Conservation (phyloP, 2,113 vertebrate species). For the Hippocampus zosterae region DNA sequence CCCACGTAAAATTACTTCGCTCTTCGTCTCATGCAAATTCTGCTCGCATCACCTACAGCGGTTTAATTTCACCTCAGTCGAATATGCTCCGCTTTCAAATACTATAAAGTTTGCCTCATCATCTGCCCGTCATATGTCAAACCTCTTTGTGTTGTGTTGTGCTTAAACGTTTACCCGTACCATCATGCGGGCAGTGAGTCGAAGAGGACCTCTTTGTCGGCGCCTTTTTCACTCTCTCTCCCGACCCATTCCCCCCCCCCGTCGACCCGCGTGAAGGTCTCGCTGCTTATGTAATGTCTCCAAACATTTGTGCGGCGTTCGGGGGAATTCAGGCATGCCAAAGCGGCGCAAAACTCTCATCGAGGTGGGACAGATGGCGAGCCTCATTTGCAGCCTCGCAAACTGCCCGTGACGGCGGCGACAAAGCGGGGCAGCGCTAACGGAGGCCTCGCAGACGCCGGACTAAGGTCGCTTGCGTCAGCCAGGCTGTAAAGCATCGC, state of each 20-base stretch:
- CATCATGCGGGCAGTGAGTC: constrained; percentile 7
- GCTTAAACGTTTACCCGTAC: constrained; percentile 14
- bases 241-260: constrained; percentile 12
- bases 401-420: constrained; percentile 61
- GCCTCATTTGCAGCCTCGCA: constrained; percentile 64
- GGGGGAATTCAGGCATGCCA: constrained; percentile 67
- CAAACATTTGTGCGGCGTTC: constrained; percentile 70
- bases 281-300: constrained; percentile 62
- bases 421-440: constrained; percentile 45
- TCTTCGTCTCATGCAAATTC: too few relatives aligned
- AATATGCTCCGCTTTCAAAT: not conserved
- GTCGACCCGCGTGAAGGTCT: constrained; percentile 38
- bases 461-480: constrained; percentile 5
- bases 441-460: constrained; percentile 41
- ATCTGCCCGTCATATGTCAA: constrained; percentile 13
- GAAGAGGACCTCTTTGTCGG: constrained; percentile 17
- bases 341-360: constrained; percentile 65
- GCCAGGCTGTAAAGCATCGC: constrained; percentile 5
- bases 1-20: too few relatives aligned
- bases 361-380: constrained; percentile 73
- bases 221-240: constrained; percentile 10
- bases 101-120: not conserved
- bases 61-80: too few relatives aligned
- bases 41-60: too few relatives aligned
- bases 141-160: constrained; percentile 4